phyloP scores from a whole-genome alignment of 1,140 invertebrate species.

The Bombus impatiens region DNA sequence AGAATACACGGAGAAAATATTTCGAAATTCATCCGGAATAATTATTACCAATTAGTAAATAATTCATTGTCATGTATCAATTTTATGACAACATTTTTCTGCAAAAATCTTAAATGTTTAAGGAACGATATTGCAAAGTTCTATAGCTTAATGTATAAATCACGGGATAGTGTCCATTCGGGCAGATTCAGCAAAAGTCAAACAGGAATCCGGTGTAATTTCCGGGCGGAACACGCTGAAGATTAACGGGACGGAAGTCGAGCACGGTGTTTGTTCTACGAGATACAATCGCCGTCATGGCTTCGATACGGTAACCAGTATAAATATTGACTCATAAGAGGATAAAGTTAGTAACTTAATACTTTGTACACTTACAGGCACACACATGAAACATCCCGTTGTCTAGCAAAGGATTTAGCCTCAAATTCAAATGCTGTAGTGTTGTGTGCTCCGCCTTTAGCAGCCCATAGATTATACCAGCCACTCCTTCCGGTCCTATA shows the following conservation, averaged over 20 bases:
- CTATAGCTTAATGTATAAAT: not conserved
- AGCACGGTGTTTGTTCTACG: not conserved
- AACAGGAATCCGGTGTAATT: not conserved
- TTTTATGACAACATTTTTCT: no score
- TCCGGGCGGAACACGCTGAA: conserved; percentile 1
- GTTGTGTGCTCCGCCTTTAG: conserved; percentile 52
- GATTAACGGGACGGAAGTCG: not conserved
- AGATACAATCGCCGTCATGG: not conserved
- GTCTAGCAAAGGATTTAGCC: conserved; percentile 75
- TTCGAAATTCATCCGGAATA: no score
- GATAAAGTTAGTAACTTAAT: conserved; percentile 3
- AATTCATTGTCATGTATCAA: no score
- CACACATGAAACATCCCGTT: conserved; percentile 71
- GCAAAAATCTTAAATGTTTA: no score
- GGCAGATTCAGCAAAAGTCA: not conserved
- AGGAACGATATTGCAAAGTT: no score
- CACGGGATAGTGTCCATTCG: not conserved
- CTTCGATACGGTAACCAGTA: conserved; percentile 9
- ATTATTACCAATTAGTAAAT: no score
- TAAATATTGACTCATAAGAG: conserved; percentile 22
- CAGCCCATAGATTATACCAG: conserved; percentile 73
- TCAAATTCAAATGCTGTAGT: conserved; percentile 70
- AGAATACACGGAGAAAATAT: no score
- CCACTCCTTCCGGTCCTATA: conserved; percentile 73
- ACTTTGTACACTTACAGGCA: conserved; percentile 68